Percentiles rank a stretch among this genome's conserved stretches.
Evolutionary conservation across 2,797 vertebrate genomes (phyloP).

Genomic region (Leucoraja ocellata): DNA sequence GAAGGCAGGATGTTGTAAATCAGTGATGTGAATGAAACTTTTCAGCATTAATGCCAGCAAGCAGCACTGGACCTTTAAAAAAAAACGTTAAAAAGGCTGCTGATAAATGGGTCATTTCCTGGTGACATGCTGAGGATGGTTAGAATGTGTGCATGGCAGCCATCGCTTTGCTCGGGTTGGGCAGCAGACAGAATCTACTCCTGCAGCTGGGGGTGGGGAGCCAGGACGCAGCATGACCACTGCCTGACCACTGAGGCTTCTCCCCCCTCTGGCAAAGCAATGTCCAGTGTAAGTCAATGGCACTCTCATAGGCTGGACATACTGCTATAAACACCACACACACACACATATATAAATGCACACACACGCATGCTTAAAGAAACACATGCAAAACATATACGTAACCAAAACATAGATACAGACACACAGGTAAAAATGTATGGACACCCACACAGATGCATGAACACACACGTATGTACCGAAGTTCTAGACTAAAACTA

Average conservation of each 20-base stretch:
- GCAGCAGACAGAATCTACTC: background rate
- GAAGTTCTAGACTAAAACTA: too few relatives aligned
- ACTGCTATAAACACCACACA: background rate
- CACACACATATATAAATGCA: background rate
- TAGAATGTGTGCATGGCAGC: background rate
- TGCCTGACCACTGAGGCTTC: background rate
- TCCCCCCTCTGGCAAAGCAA: background rate
- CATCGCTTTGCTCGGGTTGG: background rate
- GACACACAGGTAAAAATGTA: too few relatives aligned
- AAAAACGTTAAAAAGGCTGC: background rate
- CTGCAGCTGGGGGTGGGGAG: background rate
- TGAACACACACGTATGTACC: too few relatives aligned
- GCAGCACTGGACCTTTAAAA: background rate
- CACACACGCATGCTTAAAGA: background rate
- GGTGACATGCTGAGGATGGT: background rate
- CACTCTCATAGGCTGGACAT: background rate
- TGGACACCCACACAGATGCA: too few relatives aligned
- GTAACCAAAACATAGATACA: too few relatives aligned
- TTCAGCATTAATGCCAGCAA: background rate
- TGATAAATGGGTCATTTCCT: constrained; percentile 9
- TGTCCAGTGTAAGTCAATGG: background rate
- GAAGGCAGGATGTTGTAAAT: constrained; percentile 24
- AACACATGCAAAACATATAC: too few relatives aligned
- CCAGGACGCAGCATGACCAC: background rate
- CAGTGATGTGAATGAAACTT: constrained; percentile 32